Base-by-base conservation (phyloP, 2,113 vertebrate species). In the Atractosteus spatula region DNA sequence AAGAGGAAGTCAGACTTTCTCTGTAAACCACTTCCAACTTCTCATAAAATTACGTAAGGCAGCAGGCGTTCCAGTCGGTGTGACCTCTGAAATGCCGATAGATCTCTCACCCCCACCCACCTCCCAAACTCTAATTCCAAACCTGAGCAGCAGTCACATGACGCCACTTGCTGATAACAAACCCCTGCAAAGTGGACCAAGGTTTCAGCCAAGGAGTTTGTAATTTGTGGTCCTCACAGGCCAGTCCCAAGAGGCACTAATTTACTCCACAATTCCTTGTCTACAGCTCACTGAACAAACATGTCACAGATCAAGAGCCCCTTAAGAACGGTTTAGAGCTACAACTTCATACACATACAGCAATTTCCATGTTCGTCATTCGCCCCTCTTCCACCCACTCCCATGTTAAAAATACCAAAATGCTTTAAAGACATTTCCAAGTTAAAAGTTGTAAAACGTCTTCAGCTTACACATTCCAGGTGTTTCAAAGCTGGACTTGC, bases 381-480 rank as follows among this genome's bases (percentile, higher is more conserved):
- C 10, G 47, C 1, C 47, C n/a, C 57, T n/a, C n/a, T n/a, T 12
- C n/a, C n/a, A 29, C n/a, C 57, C n/a, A 16, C 57, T 13, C 57
- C 12, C 57, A 59, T 16, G 29, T 29, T 29, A 29, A 4, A 70
- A 56, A 65, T 41, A 66, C 61, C 47, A 66, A 62, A 70, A 73
- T 66, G 62, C 43, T 71, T 65, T 44, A 66, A 72, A 47, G 45
- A 66, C 41, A 47, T 4, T 51, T 13, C 8, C 11, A 29, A 11
- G 29, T 68, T 73, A 11, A 61, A 71, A 72, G 69, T 66, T 69
- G 68, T 68, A 79, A 75, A 81, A 83, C 71, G 70, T 84, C 80
- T 78, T 57, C 59, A 62, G 71, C 86, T 89, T 91, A 89, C 89
- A 90, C 80, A 88, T 86, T 90, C 82, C 87, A 88, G 90, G 69